These are phyloP conservation scores for Diorhabda sublineata DNA, from an alignment of 1,140 invertebrate species.

Conservation along the genomic window DNA sequence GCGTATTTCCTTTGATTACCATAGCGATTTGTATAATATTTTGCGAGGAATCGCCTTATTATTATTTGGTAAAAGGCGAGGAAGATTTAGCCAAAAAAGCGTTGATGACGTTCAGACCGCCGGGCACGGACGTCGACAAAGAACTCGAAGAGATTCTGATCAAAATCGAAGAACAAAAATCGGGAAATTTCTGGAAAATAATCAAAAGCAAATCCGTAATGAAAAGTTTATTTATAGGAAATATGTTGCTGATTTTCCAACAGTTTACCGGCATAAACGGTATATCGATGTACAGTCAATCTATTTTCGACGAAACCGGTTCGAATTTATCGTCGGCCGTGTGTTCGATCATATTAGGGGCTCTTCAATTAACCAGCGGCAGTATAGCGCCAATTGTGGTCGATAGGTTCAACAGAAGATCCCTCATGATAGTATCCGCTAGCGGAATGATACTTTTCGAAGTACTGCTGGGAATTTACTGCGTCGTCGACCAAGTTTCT, in stretches of 20 bases:
- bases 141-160: conserved; percentile 31
- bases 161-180: conserved; percentile 23
- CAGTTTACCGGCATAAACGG: conserved; percentile 79
- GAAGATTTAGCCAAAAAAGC: conserved; percentile 58
- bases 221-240: conserved; percentile 65
- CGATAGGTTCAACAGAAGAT: conserved; percentile 66
- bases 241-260: conserved; percentile 67
- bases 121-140: conserved; percentile 52
- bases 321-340: conserved; percentile 53
- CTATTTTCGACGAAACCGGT: conserved; percentile 63
- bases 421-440: conserved; percentile 66
- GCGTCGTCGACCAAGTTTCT: conserved; percentile 21
- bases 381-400: conserved; percentile 66
- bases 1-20: conserved; percentile 50
- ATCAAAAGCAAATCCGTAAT: conserved; percentile 53
- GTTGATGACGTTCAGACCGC: conserved; percentile 57
- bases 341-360: conserved; percentile 75
- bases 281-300: conserved; percentile 73
- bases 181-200: conserved; percentile 53
- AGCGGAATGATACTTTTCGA: conserved; percentile 53
- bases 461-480: conserved; percentile 36
- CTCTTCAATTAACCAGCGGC: conserved; percentile 64
- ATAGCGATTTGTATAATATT: conserved; percentile 49
- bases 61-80: conserved; percentile 56
- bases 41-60: conserved; percentile 73